Evolutionary conservation across 1,140 invertebrate genomes (phyloP), one percentile per base, ranked within the genome.

Genomic region (Thaumatotibia leucotreta): DNA sequence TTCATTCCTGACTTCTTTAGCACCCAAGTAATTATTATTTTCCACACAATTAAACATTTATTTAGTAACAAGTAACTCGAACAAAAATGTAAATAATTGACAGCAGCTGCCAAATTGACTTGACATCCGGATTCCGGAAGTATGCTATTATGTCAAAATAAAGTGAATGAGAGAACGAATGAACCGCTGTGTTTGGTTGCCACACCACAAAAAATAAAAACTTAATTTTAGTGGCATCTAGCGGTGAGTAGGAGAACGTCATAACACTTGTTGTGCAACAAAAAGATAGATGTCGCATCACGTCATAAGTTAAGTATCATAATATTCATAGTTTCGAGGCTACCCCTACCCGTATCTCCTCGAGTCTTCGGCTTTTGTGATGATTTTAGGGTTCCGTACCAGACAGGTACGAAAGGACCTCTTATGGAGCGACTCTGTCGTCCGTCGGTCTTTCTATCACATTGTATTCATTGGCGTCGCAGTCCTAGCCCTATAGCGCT

Each of bases 1-100:
- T 17, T 31, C 27, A 58, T 24, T 58, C n/a, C 52, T 35, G 63
- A 45, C 52, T 63, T 69, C 69, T 35, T 33, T 24, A 49, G 61
- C 52, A 58, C 61, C 65, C 52, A 69, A 68, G 67, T 69, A 70
- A 58, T 62, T 62, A 17, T 62, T 62, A 24, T 62, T 62, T 33
- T 62, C 32, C 14, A 33, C 61, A 62, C 61, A 33, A 33, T 62
- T 62, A 32, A 62, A 35, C 52, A 58, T 58, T 58, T 58, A 58
- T 58, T 58, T 58, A 14, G 52, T 58, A 58, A 58, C 52, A 58
- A 58, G 52, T 58, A 31, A 29, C 29, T 29, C 52, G n/a, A 31
- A 62, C 20, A 35, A 20, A 22, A 23, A 61, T 20, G 58, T 61
- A 39, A 62, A 62, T 62, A 39, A 62, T 22, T 62, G 61, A 62